Evolutionary conservation across 2,113 vertebrate species (phyloP).

Genomic region (Odontophorus gujanensis): DNA sequence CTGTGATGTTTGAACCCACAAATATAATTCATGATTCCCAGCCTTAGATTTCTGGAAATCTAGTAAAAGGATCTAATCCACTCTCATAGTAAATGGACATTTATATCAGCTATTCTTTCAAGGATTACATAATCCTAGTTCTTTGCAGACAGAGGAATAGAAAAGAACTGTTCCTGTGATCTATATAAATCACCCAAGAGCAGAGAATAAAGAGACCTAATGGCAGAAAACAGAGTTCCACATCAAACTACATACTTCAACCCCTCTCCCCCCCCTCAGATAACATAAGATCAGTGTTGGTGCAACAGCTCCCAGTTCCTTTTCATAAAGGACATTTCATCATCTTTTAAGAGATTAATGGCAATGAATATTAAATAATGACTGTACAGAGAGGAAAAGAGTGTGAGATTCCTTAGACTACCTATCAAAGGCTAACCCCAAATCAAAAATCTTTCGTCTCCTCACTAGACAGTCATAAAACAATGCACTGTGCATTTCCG

Average conservation of each 20-base stretch:
- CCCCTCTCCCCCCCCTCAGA: background rate
- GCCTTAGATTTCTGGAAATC: background rate
- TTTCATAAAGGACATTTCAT: background rate
- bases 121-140: background rate
- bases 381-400: background rate
- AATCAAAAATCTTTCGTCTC: background rate
- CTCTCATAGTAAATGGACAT: background rate
- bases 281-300: background rate
- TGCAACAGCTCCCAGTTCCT: background rate
- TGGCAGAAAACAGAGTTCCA: conserved; percentile 33
- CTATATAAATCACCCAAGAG: conserved; percentile 7
- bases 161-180: background rate
- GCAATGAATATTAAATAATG: conserved; percentile 14
- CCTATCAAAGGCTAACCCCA: background rate
- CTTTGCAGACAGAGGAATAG: background rate
- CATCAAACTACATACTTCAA: background rate
- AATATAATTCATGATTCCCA: background rate
- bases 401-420: background rate
- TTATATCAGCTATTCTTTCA: background rate
- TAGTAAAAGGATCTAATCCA: background rate
- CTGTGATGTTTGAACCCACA: background rate
- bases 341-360: background rate
- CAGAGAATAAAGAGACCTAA: background rate
- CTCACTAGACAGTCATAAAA: background rate
- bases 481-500: background rate